Evolutionary conservation across 1,140 invertebrate species (phyloP).

Genomic region (Cydia strobilella): DNA sequence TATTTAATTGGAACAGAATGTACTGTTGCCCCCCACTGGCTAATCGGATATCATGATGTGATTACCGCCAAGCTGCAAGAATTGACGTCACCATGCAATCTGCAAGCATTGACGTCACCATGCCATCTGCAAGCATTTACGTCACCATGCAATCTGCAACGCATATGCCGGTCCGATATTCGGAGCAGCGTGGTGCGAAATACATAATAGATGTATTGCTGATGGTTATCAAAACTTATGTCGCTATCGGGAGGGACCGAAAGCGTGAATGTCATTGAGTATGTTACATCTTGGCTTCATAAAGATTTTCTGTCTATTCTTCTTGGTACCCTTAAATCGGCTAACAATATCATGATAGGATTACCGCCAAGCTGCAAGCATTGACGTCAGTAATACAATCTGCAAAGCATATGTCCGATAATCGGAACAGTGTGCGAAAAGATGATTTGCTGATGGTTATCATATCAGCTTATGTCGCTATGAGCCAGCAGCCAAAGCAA

Average conservation of each 20-base stretch:
- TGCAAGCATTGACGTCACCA: too few relatives aligned
- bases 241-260: neutral
- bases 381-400: neutral
- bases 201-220: neutral
- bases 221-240: neutral
- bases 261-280: neutral
- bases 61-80: constrained; percentile 1
- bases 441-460: neutral
- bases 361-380: neutral
- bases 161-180: constrained; percentile 1
- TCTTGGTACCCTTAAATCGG: neutral
- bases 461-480: too few relatives aligned
- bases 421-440: neutral
- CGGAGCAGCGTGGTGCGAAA: neutral
- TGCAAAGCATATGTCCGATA: neutral
- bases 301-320: too few relatives aligned
- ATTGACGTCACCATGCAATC: constrained; percentile 26
- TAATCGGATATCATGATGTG: constrained; percentile 3
- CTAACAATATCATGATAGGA: neutral
- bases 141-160: too few relatives aligned
- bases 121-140: too few relatives aligned
- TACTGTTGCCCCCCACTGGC: neutral
- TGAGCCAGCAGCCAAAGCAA: too few relatives aligned
- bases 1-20: neutral
- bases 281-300: neutral